Conservation (phyloP, 2,113 vertebrate genomes). For the Aldabrachelys gigantea region DNA sequence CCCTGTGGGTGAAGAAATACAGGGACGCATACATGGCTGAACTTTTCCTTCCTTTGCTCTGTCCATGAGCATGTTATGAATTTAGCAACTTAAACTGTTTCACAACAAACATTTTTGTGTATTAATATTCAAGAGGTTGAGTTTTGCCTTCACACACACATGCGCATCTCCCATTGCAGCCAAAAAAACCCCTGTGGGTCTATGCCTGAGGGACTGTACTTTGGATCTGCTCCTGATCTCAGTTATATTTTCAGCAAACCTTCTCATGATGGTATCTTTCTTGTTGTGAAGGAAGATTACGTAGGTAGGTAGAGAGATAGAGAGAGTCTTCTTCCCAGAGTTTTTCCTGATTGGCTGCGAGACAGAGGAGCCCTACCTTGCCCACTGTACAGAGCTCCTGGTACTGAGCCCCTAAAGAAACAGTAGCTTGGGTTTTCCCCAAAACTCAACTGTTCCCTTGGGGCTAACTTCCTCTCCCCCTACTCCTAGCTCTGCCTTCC, state of each 20-base stretch:
- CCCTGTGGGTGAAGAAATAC: neutral
- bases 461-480: neutral
- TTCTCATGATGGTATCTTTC: neutral
- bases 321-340: neutral
- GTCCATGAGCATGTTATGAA: neutral
- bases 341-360: neutral
- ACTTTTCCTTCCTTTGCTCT: neutral
- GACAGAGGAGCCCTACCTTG: neutral
- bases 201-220: no score
- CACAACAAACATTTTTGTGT: neutral
- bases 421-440: neutral
- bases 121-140: neutral
- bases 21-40: neutral
- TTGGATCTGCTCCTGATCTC: neutral
- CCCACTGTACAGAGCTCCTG: neutral
- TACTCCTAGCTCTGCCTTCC: neutral
- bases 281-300: neutral
- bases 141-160: neutral
- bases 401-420: neutral
- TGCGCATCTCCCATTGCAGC: neutral
- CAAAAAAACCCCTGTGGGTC: neutral
- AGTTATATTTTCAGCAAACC: neutral
- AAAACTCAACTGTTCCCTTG: neutral
- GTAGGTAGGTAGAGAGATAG: no score
- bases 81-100: neutral